Base-by-base conservation (phyloP, 2,888 invertebrate genomes). In the Kryphioiulus occultus region DNA sequence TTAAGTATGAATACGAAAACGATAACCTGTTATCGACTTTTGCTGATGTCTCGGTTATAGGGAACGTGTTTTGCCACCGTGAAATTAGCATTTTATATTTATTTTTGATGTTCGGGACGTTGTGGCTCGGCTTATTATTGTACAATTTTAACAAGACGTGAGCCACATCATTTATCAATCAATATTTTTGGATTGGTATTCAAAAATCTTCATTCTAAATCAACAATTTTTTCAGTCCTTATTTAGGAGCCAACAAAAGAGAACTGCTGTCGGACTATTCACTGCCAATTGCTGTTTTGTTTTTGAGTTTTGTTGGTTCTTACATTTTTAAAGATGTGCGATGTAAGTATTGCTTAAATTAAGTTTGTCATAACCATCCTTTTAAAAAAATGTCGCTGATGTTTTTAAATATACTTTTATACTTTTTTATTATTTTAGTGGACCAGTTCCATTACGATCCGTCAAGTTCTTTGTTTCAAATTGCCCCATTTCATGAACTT, bases 81-180 rank as follows among this genome's bases (percentile, higher is more conserved):
- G 94, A 94, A 90, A 93, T 92, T 88, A 93, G 93, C 90, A 91
- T 94, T 86, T 92, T 94, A 85, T 94, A 93, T 91, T 91, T 94
- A 88, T 91, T 94, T 84, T 92, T 94, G 85, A 93, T 93, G 93
- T 92, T 94, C 85, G 94, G 94, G 87, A 94, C 94, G 0, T 92
- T 94, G 17, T 94, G 94, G 94, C 91, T 94, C 17, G 94, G 93
- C 26, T 92, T 94, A 12, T 93, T 93, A 53, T 91, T 94, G 82
- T 94, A 93, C 91, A 94, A 94, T 91, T 94, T 94, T 91, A 93
- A 93, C 88, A 94, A 94, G 91, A 93, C 93, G 93, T 93, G 90
- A 91, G 92, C 42, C 39, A 47, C 1, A n/a, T 30, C 35, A 17
- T 82, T 7, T 26, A 30, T 85, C 35, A 2, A 44, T 12, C 1